Base-by-base conservation (phyloP, 1,140 invertebrate genomes). In the Ceratina australensis region DNA sequence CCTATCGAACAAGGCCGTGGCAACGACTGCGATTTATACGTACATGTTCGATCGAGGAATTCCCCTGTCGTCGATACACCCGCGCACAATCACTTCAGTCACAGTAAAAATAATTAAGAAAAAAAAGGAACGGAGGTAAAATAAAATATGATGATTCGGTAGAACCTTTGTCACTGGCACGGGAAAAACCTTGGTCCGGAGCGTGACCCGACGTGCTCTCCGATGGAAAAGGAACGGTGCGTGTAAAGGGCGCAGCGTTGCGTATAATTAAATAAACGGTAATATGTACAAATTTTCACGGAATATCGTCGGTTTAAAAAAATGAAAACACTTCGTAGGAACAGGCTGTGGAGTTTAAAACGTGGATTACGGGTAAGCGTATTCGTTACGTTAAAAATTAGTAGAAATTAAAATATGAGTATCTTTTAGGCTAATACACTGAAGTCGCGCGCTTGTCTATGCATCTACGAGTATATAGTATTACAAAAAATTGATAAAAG, bases 201-300 rank as follows among this genome's bases (percentile, higher is more conserved):
- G 24, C 10, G 28, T 20, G n/a, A 56, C 15, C n/a, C 2, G n/a
- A n/a, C n/a, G 18, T 69, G 59, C 26, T 33, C 56, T 66, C 65
- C 33, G 60, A 54, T 24, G 60, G 47, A 49, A 20, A 47, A 26
- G 3, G 57, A 64, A 79, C 77, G 83, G 76, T 54, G 80, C 83
- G 84, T 85, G 80, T 85, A 85, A 85, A 86, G 71, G 80, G 84
- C 84, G 82, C 74, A 72, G 33, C 78, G 83, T 80, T 69, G n/a
- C 5, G 33, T 42, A 42, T 3, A 8, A 72, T 84, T 72, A 71
- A 74, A 69, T 80, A 57, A 71, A 66, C 26, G 22, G 50, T 64
- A 59, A 82, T 78, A 74, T 81, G 50, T 76, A 80, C 66, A 84
- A 84, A n/a, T 57, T 78, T n/a, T 52, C n/a, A 42, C n/a, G 52